phyloP scores from a whole-genome alignment of 2,888 invertebrate genomes.

The Tiliacea citrago region DNA sequence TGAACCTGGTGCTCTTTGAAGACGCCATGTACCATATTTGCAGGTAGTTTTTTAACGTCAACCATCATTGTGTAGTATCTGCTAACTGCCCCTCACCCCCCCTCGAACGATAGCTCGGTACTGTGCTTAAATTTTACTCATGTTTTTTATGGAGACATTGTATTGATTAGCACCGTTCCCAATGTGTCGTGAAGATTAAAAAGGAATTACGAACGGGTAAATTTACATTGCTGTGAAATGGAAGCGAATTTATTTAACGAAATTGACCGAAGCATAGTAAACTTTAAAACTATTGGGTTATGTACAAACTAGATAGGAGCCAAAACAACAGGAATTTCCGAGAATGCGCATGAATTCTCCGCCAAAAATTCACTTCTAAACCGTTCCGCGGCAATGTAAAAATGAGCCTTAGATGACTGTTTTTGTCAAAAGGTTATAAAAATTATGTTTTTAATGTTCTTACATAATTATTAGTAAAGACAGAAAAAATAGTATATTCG shows the following conservation, averaged over 20 bases:
- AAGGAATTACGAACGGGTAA: background rate
- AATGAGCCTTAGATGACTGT: background rate
- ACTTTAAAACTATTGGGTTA: background rate
- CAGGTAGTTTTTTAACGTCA: constrained; percentile 84
- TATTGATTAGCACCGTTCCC: background rate
- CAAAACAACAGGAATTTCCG: no score
- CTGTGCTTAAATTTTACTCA: background rate
- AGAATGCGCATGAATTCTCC: background rate
- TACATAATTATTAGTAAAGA: no score
- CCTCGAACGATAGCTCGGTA: background rate
- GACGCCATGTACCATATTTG: constrained; percentile 98
- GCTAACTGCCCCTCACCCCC: background rate
- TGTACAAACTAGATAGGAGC: background rate
- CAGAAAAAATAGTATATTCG: background rate
- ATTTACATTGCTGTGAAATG: background rate
- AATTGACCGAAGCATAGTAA: background rate
- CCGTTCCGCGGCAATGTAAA: background rate
- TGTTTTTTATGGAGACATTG: background rate
- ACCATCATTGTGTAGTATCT: background rate
- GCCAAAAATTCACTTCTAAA: background rate
- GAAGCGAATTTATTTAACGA: background rate
- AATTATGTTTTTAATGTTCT: background rate
- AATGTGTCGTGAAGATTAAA: background rate
- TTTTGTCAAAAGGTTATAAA: background rate
- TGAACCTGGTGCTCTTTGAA: constrained; percentile 98